Evolutionary conservation across 2,888 invertebrate genomes (phyloP).

Genomic region (Drosophila recens): DNA sequence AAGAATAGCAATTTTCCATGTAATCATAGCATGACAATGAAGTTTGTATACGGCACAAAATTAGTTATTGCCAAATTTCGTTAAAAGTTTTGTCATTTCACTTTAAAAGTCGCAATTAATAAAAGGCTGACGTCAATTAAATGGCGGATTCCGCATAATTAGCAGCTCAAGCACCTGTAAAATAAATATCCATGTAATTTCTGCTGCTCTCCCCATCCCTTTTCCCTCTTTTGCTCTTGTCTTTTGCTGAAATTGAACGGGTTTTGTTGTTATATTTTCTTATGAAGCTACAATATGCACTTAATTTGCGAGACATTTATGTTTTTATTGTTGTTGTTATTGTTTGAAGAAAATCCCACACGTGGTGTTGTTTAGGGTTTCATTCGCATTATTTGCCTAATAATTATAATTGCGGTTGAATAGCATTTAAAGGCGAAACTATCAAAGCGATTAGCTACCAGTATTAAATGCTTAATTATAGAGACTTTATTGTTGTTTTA

Average conservation of each 20-base stretch:
- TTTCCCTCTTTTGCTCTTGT: not conserved
- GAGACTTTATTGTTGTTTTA: conserved; percentile 14
- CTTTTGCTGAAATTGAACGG: conserved; percentile 3
- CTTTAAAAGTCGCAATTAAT: not conserved
- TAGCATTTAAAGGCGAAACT: conserved; percentile 55
- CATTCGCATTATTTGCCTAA: conserved; percentile 55
- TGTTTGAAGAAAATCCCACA: conserved; percentile 9
- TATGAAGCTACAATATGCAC: conserved; percentile 30
- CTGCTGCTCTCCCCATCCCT: not conserved
- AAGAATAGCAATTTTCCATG: not conserved
- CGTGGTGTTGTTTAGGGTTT: conserved; percentile 2
- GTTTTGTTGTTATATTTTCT: conserved; percentile 21
- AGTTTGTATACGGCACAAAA: not conserved
- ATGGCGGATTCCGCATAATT: conserved; percentile 46
- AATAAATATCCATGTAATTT: conserved; percentile 15
- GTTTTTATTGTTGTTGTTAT: conserved; percentile 7
- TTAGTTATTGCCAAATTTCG: not conserved
- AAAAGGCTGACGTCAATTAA: conserved; percentile 21
- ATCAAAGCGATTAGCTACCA: conserved; percentile 58
- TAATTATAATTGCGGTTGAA: conserved; percentile 56
- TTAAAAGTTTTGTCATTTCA: not conserved
- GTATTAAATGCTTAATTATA: conserved; percentile 56
- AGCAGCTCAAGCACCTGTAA: conserved; percentile 54
- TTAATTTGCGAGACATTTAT: conserved; percentile 36
- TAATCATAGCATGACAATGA: not conserved